These are phyloP conservation scores for Aegithalos caudatus DNA, from an alignment of 2,113 vertebrate species.

Conservation along the genomic window DNA sequence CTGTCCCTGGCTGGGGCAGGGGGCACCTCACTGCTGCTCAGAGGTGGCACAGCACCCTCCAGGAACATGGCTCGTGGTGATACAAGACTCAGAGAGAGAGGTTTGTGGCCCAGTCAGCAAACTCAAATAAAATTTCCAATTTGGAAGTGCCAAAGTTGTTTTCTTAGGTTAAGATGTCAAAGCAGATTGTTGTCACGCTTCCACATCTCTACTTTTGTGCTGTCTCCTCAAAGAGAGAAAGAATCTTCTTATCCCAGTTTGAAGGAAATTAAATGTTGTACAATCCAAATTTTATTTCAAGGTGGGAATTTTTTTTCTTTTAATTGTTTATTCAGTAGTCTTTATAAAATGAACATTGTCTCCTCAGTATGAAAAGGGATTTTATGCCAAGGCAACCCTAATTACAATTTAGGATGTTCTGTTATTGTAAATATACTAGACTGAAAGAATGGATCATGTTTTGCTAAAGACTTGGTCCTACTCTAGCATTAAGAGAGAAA, in stretches of 20 bases:
- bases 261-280: not conserved
- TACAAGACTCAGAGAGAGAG: not conserved
- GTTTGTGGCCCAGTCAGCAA: not conserved
- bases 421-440: slow-evolving; percentile 11
- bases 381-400: not conserved
- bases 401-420: not conserved
- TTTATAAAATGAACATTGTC: not conserved
- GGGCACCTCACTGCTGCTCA: not conserved
- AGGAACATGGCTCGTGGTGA: not conserved
- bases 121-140: not conserved
- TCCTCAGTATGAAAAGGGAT: not conserved
- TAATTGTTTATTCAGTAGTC: not conserved
- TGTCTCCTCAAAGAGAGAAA: not conserved
- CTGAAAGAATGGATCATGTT: not conserved
- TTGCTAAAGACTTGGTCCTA: not conserved
- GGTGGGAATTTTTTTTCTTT: not conserved
- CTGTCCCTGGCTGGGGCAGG: not conserved
- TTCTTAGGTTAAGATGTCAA: not conserved
- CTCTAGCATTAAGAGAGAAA: not conserved
- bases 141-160: not conserved
- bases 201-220: not conserved
- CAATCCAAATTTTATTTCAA: not conserved
- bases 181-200: not conserved
- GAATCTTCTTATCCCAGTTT: not conserved
- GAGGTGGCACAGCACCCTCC: not conserved